A percentile compares a stretch with the other conserved stretches of the same genome.
Conservation (phyloP, 2,888 invertebrate genomes). For the Coelinius sp. region DNA sequence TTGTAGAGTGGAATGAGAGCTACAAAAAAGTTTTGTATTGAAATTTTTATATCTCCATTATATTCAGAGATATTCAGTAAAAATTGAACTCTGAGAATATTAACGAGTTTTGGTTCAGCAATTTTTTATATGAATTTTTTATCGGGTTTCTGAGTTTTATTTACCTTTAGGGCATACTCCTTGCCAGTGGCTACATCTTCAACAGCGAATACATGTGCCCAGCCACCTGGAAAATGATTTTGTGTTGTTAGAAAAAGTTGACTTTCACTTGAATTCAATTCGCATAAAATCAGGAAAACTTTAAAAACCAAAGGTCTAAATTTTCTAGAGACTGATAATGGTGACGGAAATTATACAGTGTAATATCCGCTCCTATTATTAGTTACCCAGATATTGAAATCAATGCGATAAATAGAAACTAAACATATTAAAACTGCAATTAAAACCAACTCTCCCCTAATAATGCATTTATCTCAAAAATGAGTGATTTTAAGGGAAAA, state of each 20-base stretch:
- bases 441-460: no score
- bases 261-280: neutral
- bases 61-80: no score
- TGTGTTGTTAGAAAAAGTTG: neutral
- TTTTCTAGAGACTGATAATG: neutral
- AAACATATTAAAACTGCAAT: no score
- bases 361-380: neutral
- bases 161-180: constrained; percentile 92
- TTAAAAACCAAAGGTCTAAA: neutral
- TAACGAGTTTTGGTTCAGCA: constrained; percentile 19
- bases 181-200: constrained; percentile 89
- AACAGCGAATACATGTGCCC: constrained; percentile 95
- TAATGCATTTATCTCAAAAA: no score
- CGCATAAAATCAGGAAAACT: neutral
- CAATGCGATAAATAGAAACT: neutral
- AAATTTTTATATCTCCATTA: no score
- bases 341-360: neutral
- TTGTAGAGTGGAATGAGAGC: no score
- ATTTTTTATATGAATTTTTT: no score
- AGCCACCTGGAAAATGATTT: constrained; percentile 82
- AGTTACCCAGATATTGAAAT: neutral
- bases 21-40: no score
- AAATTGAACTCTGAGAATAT: no score
- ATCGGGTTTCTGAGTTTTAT: constrained; percentile 75
- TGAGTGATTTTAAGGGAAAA: no score